A percentile compares a stretch with the other conserved stretches of the same genome.
phyloP scores from a whole-genome alignment of 2,888 invertebrate genomes.

The Cotesia congregata region DNA sequence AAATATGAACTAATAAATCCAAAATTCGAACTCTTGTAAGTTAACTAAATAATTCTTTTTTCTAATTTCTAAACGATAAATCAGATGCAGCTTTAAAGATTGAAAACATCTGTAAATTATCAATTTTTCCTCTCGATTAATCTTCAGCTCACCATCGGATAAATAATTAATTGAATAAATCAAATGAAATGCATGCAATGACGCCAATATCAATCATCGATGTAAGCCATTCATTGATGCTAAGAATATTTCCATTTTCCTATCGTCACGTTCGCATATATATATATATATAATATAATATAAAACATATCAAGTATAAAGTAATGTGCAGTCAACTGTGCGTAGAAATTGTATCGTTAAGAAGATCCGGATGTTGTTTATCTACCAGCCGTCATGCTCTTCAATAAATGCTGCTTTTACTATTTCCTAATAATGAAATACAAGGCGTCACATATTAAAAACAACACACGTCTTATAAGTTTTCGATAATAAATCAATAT shows the following conservation, averaged over 20 bases:
- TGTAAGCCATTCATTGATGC: conserved; percentile 5
- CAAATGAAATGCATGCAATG: neutral
- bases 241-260: neutral
- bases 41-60: too few species aligned
- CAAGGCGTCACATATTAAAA: neutral
- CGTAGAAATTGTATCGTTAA: neutral
- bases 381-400: neutral
- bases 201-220: neutral
- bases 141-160: too few species aligned
- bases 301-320: neutral
- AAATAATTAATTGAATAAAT: neutral
- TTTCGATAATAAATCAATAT: too few species aligned
- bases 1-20: too few species aligned
- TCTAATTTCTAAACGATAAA: too few species aligned
- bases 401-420: neutral
- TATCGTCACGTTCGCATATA: neutral
- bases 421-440: neutral
- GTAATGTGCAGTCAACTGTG: neutral
- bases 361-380: conserved; percentile 1
- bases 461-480: neutral
- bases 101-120: neutral
- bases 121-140: neutral
- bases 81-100: too few species aligned
- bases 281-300: neutral
- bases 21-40: too few species aligned